Percentiles rank a stretch among this genome's conserved stretches.
phyloP scores from a whole-genome alignment of 2,888 invertebrate genomes.

The Hermaeophaga mercurialis region DNA sequence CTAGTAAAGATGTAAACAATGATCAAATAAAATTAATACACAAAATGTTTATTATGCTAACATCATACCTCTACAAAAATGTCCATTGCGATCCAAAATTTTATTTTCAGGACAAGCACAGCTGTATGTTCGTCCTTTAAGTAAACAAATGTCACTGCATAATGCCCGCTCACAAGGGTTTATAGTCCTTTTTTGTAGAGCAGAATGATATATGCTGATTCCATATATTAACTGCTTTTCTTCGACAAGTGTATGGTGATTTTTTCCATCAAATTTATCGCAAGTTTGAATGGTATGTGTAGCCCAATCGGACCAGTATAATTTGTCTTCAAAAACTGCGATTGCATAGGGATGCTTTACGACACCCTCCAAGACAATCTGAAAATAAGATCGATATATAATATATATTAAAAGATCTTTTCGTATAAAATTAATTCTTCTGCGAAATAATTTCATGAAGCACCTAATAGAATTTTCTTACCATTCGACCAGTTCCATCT shows the following conservation, averaged over 20 bases:
- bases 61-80: constrained; percentile 63
- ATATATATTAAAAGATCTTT: background rate
- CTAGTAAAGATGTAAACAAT: too few species aligned
- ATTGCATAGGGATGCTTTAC: constrained; percentile 83
- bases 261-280: constrained; percentile 77
- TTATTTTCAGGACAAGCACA: constrained; percentile 83
- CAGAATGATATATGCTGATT: constrained; percentile 76
- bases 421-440: too few species aligned
- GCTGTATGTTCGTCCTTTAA: constrained; percentile 63
- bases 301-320: constrained; percentile 92
- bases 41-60: too few species aligned
- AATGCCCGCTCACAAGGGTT: constrained; percentile 68
- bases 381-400: constrained; percentile 18
- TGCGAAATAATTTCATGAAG: too few species aligned
- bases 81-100: constrained; percentile 61
- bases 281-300: constrained; percentile 75
- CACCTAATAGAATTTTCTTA: constrained; percentile 50
- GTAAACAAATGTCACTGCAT: constrained; percentile 80
- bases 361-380: constrained; percentile 62
- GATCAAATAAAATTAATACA: too few species aligned
- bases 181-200: constrained; percentile 59
- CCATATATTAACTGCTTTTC: constrained; percentile 64
- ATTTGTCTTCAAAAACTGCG: constrained; percentile 82
- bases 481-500: constrained; percentile 70
- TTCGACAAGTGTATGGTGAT: constrained; percentile 62